These are phyloP conservation scores for Varanus salvator DNA, from an alignment of 2,113 vertebrate species.

Conservation along the genomic window DNA sequence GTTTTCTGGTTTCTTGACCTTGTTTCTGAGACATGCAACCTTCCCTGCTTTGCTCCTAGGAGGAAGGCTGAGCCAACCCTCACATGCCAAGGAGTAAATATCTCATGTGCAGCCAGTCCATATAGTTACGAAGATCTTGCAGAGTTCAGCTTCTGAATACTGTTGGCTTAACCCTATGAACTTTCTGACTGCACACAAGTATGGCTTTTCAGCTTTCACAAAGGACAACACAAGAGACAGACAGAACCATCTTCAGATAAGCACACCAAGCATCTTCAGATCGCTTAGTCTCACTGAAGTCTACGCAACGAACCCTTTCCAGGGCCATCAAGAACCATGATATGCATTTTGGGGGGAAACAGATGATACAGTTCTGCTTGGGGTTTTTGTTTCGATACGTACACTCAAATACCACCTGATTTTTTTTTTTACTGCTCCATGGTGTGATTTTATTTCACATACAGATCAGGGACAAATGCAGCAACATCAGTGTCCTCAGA, in stretches of 20 bases:
- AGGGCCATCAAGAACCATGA: background rate
- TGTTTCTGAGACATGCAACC: background rate
- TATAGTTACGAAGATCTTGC: slow-evolving; percentile 14
- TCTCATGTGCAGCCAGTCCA: background rate
- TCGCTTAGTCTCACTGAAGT: background rate
- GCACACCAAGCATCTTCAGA: background rate
- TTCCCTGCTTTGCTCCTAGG: background rate
- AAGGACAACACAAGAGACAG: background rate
- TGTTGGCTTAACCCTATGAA: slow-evolving; percentile 8
- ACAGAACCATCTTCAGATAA: background rate
- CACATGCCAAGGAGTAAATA: background rate
- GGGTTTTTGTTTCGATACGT: background rate
- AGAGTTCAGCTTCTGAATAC: background rate
- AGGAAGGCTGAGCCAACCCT: background rate
- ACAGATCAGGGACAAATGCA: too few species aligned
- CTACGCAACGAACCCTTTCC: too few species aligned
- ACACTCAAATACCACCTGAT: background rate
- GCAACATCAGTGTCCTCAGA: too few species aligned
- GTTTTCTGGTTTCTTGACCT: background rate
- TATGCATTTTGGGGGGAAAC: background rate
- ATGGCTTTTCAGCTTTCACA: too few species aligned
- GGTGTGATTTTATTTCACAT: too few species aligned
- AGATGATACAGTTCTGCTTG: background rate
- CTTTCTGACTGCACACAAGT: background rate
- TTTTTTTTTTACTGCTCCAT: background rate